These are phyloP conservation scores for Eupithecia tripunctaria DNA, from an alignment of 2,888 invertebrate genomes.

Conservation along the genomic window DNA sequence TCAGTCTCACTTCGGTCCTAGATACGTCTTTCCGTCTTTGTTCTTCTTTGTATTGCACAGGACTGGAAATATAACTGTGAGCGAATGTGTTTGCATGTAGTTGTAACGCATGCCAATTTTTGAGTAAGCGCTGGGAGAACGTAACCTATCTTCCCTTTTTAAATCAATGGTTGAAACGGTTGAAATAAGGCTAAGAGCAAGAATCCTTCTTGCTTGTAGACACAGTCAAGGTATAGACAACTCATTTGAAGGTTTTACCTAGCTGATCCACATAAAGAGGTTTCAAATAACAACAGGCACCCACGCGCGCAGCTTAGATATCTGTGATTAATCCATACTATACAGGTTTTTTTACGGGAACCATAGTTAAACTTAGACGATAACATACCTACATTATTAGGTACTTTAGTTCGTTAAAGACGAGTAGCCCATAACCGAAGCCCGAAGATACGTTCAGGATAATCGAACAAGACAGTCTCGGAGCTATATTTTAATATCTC, in stretches of 20 bases:
- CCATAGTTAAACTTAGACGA: background rate
- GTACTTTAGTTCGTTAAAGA: background rate
- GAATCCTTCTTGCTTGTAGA: background rate
- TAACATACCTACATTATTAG: background rate
- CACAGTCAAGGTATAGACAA: background rate
- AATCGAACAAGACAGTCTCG: constrained; percentile 4
- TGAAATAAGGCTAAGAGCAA: too few relatives aligned
- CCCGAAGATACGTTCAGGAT: constrained; percentile 6
- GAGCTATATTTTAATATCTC: constrained; percentile 15
- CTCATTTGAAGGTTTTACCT: background rate
- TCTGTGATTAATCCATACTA: too few relatives aligned
- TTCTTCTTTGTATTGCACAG: too few relatives aligned
- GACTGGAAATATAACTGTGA: too few relatives aligned
- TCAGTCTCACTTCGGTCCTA: too few relatives aligned
- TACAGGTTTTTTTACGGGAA: background rate
- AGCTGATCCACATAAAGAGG: background rate
- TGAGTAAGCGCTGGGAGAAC: too few relatives aligned
- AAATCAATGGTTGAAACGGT: too few relatives aligned
- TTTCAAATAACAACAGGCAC: background rate
- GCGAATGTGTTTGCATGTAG: too few relatives aligned
- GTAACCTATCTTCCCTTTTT: too few relatives aligned
- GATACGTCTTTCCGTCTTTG: too few relatives aligned
- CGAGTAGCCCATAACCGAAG: background rate
- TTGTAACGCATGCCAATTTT: too few relatives aligned
- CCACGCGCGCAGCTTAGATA: too few relatives aligned